phyloP scores from a whole-genome alignment of 2,113 vertebrate genomes.

The Aythya baeri region DNA sequence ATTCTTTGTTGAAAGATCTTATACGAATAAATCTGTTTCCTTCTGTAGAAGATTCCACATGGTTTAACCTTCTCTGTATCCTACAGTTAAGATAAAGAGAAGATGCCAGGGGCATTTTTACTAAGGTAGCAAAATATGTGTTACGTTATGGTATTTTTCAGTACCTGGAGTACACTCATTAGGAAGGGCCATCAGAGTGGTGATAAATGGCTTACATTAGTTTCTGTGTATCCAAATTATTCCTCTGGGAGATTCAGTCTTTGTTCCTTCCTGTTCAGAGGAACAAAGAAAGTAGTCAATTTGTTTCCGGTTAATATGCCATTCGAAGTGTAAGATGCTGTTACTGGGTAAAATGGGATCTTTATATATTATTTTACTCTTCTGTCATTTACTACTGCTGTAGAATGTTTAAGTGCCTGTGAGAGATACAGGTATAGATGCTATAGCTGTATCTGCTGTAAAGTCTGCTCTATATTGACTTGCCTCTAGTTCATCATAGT shows the following conservation, averaged over 20 bases:
- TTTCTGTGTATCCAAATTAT: constrained; percentile 40
- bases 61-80: neutral
- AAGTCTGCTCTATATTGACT: neutral
- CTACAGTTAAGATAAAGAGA: neutral
- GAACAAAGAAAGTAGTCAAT: constrained; percentile 14
- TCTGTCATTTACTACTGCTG: neutral
- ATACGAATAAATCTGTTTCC: neutral
- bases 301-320: constrained; percentile 22
- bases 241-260: constrained; percentile 44
- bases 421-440: neutral
- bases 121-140: neutral
- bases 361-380: neutral
- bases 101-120: neutral
- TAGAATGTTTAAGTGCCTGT: neutral
- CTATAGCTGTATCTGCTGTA: neutral
- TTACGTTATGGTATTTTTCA: constrained; percentile 55
- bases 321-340: neutral
- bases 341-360: neutral
- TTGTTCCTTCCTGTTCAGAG: constrained; percentile 46
- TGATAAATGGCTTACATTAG: constrained; percentile 59
- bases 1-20: neutral
- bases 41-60: neutral
- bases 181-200: constrained; percentile 28
- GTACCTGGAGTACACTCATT: constrained; percentile 50
- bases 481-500: neutral